Base-by-base conservation (phyloP, 2,888 invertebrate genomes). In the Volucella inflata region DNA sequence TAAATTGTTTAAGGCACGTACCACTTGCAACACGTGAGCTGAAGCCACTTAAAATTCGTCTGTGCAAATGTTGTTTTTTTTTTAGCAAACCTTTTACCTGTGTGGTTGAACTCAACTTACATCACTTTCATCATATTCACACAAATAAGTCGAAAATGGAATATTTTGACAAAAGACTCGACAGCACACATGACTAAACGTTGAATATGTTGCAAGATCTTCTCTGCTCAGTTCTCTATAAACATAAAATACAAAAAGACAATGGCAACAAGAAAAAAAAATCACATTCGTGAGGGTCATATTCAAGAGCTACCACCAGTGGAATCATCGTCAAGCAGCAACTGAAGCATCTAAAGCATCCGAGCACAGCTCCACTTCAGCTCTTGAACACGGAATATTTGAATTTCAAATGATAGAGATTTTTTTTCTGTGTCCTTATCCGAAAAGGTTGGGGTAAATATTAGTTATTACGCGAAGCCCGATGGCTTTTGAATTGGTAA, bases 401-500 rank as follows among this genome's bases (percentile, higher is more conserved):
- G 82, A 82, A 82, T 46, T 77, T 82, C 82, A 82, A 82, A 82
- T 82, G 64, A 75, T 50, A 62, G 53, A 53, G 60, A 70, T 46
- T 60, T 48, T 62, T n/a, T 62, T 70, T 17, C 40, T 21, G 14
- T 36, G 60, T 70, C 70, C 70, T 71, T 57, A 70, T 46, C 55
- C 70, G n/a, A 48, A 76, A 65, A 71, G 64, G 71, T 67, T 82
- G 46, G 67, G 65, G 76, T 76, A 76, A 76, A 82, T 76, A 82
- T 82, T 72, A 76, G 76, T 82, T 72, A 82, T 76, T 62, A 82
- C 65, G 76, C 42, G 60, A 55, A 46, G 67, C 55, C 76, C 71
- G 76, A 82, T 82, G 67, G 67, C 67, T 71, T 77, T 82, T 71
- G 71, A 72, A 82, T 82, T 77, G 82, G 53, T 76, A 67, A 72